Evolutionary conservation across 1,140 invertebrate species (phyloP).

Genomic region (Achroia grisella): DNA sequence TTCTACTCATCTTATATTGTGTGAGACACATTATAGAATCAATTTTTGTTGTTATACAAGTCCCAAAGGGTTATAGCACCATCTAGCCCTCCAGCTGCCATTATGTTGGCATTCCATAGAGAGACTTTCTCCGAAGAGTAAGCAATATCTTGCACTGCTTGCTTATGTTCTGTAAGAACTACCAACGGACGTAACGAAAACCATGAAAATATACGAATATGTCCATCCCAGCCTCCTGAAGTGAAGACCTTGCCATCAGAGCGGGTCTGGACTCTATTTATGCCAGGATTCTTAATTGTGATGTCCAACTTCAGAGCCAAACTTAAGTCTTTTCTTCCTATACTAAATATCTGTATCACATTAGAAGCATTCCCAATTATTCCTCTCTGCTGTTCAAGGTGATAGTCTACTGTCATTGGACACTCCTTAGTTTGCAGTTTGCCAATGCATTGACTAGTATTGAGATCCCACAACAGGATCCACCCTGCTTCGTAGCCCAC

Average conservation of each 20-base stretch:
- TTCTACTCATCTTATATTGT: slow-evolving; percentile 3
- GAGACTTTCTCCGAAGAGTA: slow-evolving; percentile 77
- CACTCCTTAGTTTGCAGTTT: slow-evolving; percentile 77
- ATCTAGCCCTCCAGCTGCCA: slow-evolving; percentile 82
- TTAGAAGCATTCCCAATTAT: slow-evolving; percentile 78
- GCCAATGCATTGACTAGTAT: slow-evolving; percentile 74
- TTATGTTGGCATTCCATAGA: slow-evolving; percentile 80
- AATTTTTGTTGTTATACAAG: slow-evolving; percentile 76
- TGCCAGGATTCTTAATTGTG: slow-evolving; percentile 81
- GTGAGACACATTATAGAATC: slow-evolving; percentile 14
- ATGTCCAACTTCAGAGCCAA: slow-evolving; percentile 76
- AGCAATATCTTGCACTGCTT: slow-evolving; percentile 79
- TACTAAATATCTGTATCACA: slow-evolving; percentile 74
- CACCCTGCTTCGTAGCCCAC: slow-evolving; percentile 80
- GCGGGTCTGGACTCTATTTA: slow-evolving; percentile 80
- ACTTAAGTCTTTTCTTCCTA: slow-evolving; percentile 74
- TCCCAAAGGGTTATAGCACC: slow-evolving; percentile 84
- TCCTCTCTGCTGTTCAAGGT: slow-evolving; percentile 76
- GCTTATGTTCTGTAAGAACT: slow-evolving; percentile 81
- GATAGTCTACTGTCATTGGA: slow-evolving; percentile 81
- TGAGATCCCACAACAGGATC: slow-evolving; percentile 79
- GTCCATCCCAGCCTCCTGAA: slow-evolving; percentile 84
- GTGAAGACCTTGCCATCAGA: slow-evolving; percentile 84
- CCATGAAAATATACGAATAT: slow-evolving; percentile 85
- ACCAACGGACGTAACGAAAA: slow-evolving; percentile 83